Evolutionary conservation across 2,888 invertebrate species (phyloP).

Genomic region (Oxytorus armatus): DNA sequence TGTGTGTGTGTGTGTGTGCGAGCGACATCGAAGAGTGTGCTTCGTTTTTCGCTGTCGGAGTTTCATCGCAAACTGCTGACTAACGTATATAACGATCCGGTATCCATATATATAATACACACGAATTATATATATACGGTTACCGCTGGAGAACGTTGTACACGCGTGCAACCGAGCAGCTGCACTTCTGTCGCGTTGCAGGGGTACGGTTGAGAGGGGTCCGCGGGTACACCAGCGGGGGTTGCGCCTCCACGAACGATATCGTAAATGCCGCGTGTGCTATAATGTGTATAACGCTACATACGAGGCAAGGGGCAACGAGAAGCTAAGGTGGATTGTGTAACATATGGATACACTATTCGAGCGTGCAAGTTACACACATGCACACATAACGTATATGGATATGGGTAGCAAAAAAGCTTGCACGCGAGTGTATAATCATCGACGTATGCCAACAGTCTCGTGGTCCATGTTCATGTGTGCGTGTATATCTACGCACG

Average conservation of each 20-base stretch:
- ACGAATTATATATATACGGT: constrained; percentile 13
- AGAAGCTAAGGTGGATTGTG: constrained; percentile 68
- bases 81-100: constrained; percentile 65
- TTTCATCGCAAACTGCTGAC: constrained; percentile 73
- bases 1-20: background rate
- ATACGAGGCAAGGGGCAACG: constrained; percentile 28
- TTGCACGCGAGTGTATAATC: constrained; percentile 59
- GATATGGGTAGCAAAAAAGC: constrained; percentile 23
- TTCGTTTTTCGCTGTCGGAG: constrained; percentile 45
- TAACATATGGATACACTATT: constrained; percentile 76
- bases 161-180: constrained; percentile 78
- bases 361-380: constrained; percentile 44
- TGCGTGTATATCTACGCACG: constrained; percentile 17
- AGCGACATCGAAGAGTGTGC: constrained; percentile 16
- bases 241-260: constrained; percentile 67
- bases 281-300: constrained; percentile 38
- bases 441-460: constrained; percentile 26
- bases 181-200: constrained; percentile 75
- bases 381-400: background rate
- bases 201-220: constrained; percentile 48
- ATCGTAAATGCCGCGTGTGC: constrained; percentile 77
- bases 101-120: constrained; percentile 5
- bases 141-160: constrained; percentile 31
- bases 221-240: constrained; percentile 59
- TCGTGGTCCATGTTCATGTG: background rate